phyloP scores from a whole-genome alignment of 2,797 vertebrate species.

The Girardinus metallicus region DNA sequence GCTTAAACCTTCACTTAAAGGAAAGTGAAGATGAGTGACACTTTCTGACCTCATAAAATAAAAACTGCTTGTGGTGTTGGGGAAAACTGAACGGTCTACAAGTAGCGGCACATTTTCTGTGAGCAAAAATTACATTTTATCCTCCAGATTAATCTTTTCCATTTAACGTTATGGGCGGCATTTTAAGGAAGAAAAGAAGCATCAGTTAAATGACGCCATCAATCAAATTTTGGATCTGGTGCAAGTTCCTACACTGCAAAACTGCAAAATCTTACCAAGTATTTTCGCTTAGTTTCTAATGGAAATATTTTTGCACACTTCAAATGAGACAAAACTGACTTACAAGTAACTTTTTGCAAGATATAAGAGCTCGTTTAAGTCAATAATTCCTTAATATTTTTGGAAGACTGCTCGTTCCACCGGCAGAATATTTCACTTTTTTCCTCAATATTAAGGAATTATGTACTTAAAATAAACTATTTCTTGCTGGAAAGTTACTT shows the following conservation, averaged over 20 bases:
- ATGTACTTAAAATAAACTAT: too few species aligned
- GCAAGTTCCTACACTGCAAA: not conserved
- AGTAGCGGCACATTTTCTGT: not conserved
- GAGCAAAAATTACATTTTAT: not conserved
- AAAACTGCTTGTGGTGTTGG: not conserved
- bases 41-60: constrained; percentile 7
- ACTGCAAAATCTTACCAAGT: too few species aligned
- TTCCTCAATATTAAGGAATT: too few species aligned
- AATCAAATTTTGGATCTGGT: not conserved
- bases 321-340: too few species aligned
- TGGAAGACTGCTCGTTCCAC: too few species aligned
- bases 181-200: not conserved
- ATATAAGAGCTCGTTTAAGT: too few species aligned
- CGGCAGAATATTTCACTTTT: too few species aligned
- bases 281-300: too few species aligned
- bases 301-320: too few species aligned
- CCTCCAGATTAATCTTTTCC: not conserved
- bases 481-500: too few species aligned
- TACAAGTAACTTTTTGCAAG: too few species aligned
- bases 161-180: not conserved
- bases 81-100: not conserved
- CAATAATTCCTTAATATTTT: too few species aligned
- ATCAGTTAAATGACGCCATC: not conserved
- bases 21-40: constrained; percentile 36
- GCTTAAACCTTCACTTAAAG: constrained; percentile 30